Percentiles rank a stretch among this genome's conserved stretches.
These are phyloP conservation scores for Dryococelus australis DNA, from an alignment of 2,888 invertebrate genomes.

Conservation along the genomic window DNA sequence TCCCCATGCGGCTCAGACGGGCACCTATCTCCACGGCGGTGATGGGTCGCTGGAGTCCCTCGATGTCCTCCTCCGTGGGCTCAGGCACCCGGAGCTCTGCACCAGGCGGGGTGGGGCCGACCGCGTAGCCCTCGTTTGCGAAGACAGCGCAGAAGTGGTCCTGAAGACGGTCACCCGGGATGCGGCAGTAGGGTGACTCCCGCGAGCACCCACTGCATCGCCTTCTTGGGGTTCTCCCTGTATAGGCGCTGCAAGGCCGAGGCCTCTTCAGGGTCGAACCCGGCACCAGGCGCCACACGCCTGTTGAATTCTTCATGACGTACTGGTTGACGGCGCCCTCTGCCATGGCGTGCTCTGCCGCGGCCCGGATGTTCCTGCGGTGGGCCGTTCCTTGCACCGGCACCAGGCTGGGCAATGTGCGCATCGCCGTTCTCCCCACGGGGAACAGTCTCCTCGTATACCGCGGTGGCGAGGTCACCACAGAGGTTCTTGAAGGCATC, in stretches of 20 bases:
- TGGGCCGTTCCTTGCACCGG: neutral
- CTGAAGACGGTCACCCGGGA: neutral
- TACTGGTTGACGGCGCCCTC: neutral
- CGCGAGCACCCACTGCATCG: neutral
- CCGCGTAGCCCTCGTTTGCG: neutral
- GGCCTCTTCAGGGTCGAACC: neutral
- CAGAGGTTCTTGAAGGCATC: neutral
- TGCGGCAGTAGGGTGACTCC: neutral
- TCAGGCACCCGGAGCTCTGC: neutral
- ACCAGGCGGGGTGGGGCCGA: neutral
- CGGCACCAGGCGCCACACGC: neutral
- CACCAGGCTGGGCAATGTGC: neutral
- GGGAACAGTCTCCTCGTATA: neutral
- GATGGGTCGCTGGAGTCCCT: slow-evolving; percentile 4
- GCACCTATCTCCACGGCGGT: no score
- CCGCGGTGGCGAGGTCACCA: neutral
- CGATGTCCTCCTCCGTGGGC: neutral
- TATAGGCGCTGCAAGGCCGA: neutral
- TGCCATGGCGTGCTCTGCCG: neutral
- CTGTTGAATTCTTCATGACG: neutral
- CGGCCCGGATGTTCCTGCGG: neutral
- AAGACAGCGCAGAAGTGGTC: neutral
- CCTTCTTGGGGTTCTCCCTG: neutral
- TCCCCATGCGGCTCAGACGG: slow-evolving; percentile 35
- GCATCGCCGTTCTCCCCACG: rapidly evolving